phyloP scores from a whole-genome alignment of 2,888 invertebrate genomes.

The Megastigmus dorsalis region DNA sequence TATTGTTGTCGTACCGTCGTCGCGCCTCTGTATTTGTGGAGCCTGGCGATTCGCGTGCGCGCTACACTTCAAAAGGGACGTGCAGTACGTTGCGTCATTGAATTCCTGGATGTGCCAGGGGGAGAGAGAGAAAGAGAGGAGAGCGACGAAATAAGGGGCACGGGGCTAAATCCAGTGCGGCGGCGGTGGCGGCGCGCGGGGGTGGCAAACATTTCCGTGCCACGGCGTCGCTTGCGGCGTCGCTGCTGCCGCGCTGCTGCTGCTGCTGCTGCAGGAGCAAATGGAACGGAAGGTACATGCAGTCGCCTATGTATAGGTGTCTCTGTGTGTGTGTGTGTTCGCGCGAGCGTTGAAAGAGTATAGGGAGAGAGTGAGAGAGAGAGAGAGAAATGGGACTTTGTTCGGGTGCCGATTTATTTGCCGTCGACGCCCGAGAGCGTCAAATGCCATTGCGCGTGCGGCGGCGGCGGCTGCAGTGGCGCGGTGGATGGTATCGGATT shows the following conservation, averaged over 20 bases:
- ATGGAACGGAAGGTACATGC: not conserved
- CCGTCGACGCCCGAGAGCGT: constrained; percentile 3
- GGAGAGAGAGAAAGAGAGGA: no score
- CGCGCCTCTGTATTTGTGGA: no score
- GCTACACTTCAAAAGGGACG: no score
- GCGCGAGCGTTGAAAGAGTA: not conserved
- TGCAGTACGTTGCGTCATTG: not conserved
- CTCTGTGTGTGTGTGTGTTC: not conserved
- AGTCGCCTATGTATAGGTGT: not conserved
- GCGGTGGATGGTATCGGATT: not conserved
- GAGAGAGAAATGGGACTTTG: constrained; percentile 7
- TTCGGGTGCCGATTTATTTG: constrained; percentile 29
- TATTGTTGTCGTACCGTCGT: no score
- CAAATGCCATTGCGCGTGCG: not conserved
- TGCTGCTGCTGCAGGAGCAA: not conserved
- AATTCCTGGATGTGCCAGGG: constrained; percentile 5
- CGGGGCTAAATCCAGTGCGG: not conserved
- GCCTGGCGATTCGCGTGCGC: no score
- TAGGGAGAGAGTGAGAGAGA: not conserved
- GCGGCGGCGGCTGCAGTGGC: not conserved
- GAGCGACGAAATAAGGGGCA: not conserved
- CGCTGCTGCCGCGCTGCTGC: constrained; percentile 1
- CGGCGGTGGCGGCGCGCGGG: no score
- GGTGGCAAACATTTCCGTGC: constrained; percentile 34
- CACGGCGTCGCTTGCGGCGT: constrained; percentile 25